Base-by-base conservation (phyloP, 92 coral and sea anemone species). In the Actinernus sp. region DNA sequence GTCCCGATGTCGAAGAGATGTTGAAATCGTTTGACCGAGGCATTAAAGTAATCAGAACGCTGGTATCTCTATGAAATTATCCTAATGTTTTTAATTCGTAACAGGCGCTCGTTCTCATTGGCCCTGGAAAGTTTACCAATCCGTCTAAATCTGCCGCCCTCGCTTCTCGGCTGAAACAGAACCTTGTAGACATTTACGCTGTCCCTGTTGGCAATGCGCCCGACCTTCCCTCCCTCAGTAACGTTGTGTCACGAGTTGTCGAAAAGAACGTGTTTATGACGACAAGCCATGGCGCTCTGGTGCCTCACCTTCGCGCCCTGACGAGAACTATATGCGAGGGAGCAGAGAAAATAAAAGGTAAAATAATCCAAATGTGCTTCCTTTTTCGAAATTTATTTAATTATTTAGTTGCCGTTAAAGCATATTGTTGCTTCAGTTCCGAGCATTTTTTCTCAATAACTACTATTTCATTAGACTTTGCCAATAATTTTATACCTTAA, bases 231-330 rank as follows among this genome's bases (percentile, higher is more conserved):
- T 53, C 93, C 11, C 31, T 81, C 20, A 70, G 58, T 38, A 63
- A 76, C 51, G 46, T 87, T 23, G 85, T 76, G 0, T 76, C 88
- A 2, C 65, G 61, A 12, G 72, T 51, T 17, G 84, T 72, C 23
- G 93, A 74, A 43, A 69, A 82, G 34, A 82, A 87, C 46, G 62
- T 87, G 0, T 87, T 81, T 61, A 31, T 87, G 59, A 63, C 93
- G 21, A 71, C 88, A 11, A 68, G 88, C 20, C 71, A 73, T 49
- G 58, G 70, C 55, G 81, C 88, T 10, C 68, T 87, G 43, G 57
- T 55, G 31, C 87, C 87, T 33, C 68, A 81, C 45, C 50, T 81
- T 49, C 49, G 87, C 21, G 40, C 75, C 23, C 52, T 81, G 31
- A 81, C 87, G 9, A 63, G 40, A 37, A 46, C 63, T 3, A 76